Evolutionary conservation across 2,888 invertebrate species (phyloP).

Genomic region (Athrips mouffetella): DNA sequence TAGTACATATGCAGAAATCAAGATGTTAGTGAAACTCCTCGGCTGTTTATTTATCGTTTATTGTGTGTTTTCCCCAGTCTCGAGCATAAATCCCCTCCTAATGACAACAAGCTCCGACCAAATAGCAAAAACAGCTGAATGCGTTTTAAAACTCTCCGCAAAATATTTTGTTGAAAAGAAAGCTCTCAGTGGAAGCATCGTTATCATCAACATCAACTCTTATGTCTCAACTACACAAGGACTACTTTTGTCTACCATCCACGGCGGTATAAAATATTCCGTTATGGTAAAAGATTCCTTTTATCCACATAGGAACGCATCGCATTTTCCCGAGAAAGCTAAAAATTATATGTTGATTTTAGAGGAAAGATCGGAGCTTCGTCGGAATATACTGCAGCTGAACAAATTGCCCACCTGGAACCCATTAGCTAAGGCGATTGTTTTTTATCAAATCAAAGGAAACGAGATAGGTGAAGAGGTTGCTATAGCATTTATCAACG

Average conservation of each 20-base stretch:
- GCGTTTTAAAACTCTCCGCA: constrained; percentile 72
- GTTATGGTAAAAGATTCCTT: constrained; percentile 75
- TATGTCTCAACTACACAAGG: constrained; percentile 58
- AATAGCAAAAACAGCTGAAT: constrained; percentile 65
- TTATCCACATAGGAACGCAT: constrained; percentile 69
- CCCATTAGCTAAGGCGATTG: constrained; percentile 69
- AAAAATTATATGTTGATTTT: constrained; percentile 76
- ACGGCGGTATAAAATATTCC: constrained; percentile 67
- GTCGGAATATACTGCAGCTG: constrained; percentile 65
- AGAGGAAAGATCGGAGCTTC: constrained; percentile 66
- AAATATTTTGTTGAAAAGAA: constrained; percentile 75
- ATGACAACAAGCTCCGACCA: constrained; percentile 55
- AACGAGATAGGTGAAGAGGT: constrained; percentile 46
- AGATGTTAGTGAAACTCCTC: constrained; percentile 36
- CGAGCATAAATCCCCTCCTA: constrained; percentile 56
- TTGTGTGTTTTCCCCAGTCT: constrained; percentile 28
- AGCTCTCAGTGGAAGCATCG: constrained; percentile 71
- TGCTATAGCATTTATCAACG: constrained; percentile 61
- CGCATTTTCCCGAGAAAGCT: constrained; percentile 74
- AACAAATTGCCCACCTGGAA: constrained; percentile 73
- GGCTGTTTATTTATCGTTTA: constrained; percentile 34
- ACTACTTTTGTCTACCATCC: constrained; percentile 63
- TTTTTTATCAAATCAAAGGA: constrained; percentile 56
- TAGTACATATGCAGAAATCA: too few relatives aligned
- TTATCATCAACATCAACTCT: constrained; percentile 71